Percentiles rank a stretch among this genome's conserved stretches.
Conservation (phyloP, 35 echinoderm and acorn worm species). For the Lytechinus pictus region DNA sequence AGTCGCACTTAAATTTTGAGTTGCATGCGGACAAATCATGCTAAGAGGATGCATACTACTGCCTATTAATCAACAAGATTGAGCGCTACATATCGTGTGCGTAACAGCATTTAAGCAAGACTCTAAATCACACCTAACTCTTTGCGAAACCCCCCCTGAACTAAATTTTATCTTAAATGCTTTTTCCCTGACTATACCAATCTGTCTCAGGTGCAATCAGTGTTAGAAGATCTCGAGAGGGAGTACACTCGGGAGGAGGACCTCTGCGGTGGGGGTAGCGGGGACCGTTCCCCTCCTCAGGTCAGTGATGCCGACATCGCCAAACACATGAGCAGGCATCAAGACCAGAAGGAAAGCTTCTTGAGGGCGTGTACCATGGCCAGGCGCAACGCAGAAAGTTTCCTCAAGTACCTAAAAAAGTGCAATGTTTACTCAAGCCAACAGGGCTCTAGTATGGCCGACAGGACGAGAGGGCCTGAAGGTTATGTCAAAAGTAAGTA, state of each 20-base stretch:
- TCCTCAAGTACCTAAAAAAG: slow-evolving; percentile 97
- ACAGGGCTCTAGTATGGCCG: slow-evolving; percentile 54
- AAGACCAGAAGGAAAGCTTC: slow-evolving; percentile 97
- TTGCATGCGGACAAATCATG: no score
- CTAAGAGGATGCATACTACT: no score
- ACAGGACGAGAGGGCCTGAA: slow-evolving; percentile 74
- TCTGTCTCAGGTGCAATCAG: slow-evolving; percentile 84
- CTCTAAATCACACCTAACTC: no score
- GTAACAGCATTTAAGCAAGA: no score
- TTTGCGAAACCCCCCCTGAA: no score
- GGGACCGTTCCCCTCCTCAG: slow-evolving; percentile 57
- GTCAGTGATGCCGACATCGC: slow-evolving; percentile 82
- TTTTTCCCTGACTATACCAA: background rate
- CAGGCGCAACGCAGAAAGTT: slow-evolving; percentile 84
- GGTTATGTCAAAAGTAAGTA: slow-evolving; percentile 84
- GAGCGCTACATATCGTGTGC: no score
- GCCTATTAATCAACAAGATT: no score
- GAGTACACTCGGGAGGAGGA: slow-evolving; percentile 94
- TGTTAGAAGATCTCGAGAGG: slow-evolving; percentile 82
- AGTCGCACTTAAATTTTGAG: no score
- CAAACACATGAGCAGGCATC: slow-evolving; percentile 82
- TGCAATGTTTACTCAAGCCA: slow-evolving; percentile 76
- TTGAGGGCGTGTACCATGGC: slow-evolving; percentile 97
- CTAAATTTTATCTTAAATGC: background rate
- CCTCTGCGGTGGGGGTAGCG: slow-evolving; percentile 82